A percentile compares a stretch with the other conserved stretches of the same genome.
Conservation (phyloP, 2,888 invertebrate genomes). For the Galeruca laticollis region DNA sequence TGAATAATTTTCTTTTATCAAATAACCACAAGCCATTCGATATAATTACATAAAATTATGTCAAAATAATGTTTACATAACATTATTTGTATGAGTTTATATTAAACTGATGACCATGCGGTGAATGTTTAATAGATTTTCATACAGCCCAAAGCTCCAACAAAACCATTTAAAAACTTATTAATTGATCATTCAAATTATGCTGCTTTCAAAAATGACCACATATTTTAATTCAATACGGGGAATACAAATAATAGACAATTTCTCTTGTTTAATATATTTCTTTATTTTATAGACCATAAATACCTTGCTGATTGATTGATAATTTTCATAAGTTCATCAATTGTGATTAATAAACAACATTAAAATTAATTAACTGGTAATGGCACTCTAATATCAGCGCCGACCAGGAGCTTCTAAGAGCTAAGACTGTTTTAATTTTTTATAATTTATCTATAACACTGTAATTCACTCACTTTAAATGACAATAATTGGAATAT, state of each 20-base stretch:
- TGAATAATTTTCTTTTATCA: conserved; percentile 9
- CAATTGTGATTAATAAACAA: too few relatives aligned
- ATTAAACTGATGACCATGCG: conserved; percentile 36
- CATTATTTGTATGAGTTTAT: conserved; percentile 38
- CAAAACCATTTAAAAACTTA: conserved; percentile 43
- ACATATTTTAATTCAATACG: conserved; percentile 33
- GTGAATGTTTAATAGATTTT: conserved; percentile 39
- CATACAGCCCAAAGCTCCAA: conserved; percentile 28
- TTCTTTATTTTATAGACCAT: too few relatives aligned
- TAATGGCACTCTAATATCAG: too few relatives aligned
- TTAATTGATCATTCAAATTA: conserved; percentile 53
- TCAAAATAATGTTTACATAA: conserved; percentile 33
- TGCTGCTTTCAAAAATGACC: conserved; percentile 52
- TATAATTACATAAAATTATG: conserved; percentile 14
- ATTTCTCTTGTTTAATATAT: too few relatives aligned
- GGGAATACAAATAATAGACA: not conserved
- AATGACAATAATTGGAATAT: not conserved
- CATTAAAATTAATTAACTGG: too few relatives aligned
- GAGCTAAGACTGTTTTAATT: too few relatives aligned
- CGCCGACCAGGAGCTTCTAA: too few relatives aligned
- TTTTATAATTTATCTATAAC: too few relatives aligned
- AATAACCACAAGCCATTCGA: conserved; percentile 25
- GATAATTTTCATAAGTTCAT: too few relatives aligned
- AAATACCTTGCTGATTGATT: too few relatives aligned
- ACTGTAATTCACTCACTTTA: too few relatives aligned